Conservation (phyloP, 2,113 vertebrate species). For the Neogobius melanostomus region DNA sequence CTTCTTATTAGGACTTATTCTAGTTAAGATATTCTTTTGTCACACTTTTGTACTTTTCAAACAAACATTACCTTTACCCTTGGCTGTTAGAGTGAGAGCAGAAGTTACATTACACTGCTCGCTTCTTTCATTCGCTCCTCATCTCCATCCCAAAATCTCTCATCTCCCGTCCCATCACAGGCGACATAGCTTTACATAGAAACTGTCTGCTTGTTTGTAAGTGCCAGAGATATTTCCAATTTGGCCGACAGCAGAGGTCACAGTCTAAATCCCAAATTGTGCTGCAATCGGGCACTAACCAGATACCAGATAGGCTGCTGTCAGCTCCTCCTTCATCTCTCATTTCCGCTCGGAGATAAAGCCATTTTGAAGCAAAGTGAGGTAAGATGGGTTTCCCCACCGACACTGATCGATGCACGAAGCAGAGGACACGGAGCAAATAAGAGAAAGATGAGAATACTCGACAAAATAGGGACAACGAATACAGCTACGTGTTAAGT, state of each 20-base stretch:
- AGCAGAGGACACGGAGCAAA: conserved; percentile 50
- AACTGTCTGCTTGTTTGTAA: conserved; percentile 9
- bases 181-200: neutral
- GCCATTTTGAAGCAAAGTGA: conserved; percentile 55
- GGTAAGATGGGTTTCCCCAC: conserved; percentile 57
- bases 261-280: conserved; percentile 52
- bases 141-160: conserved; percentile 13
- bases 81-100: neutral
- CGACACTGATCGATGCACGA: conserved; percentile 46
- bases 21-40: no score
- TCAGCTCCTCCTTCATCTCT: conserved; percentile 39
- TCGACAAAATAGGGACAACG: conserved; percentile 25
- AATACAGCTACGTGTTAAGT: neutral
- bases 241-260: conserved; percentile 44
- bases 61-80: neutral
- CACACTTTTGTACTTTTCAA: no score
- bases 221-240: conserved; percentile 36
- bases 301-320: conserved; percentile 32
- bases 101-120: conserved; percentile 19
- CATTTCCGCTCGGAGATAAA: conserved; percentile 57
- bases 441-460: conserved; percentile 41
- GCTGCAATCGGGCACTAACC: conserved; percentile 51
- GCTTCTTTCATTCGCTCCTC: conserved; percentile 32
- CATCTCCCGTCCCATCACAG: neutral
- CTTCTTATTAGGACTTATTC: no score